These are phyloP conservation scores for Drepana arcuata DNA, from an alignment of 1,140 invertebrate genomes.

Conservation along the genomic window DNA sequence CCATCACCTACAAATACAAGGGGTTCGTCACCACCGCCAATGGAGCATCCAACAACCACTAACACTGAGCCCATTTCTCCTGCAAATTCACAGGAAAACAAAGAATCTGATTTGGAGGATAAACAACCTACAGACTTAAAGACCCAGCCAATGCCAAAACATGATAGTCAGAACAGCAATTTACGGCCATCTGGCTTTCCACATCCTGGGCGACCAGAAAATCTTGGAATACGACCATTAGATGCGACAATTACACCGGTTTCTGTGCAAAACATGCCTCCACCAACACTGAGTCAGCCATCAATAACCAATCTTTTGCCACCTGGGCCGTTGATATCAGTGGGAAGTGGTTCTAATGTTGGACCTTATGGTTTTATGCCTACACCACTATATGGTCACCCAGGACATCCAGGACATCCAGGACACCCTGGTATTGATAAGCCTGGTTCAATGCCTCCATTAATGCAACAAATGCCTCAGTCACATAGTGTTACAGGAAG, in stretches of 20 bases:
- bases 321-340: conserved; percentile 72
- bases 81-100: conserved; percentile 54
- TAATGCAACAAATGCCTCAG: conserved; percentile 72
- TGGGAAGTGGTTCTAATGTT: conserved; percentile 63
- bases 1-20: conserved; percentile 57
- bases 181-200: conserved; percentile 61
- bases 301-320: conserved; percentile 70
- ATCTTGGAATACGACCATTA: conserved; percentile 45
- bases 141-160: conserved; percentile 49
- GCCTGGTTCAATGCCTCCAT: conserved; percentile 51
- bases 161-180: conserved; percentile 47
- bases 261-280: conserved; percentile 49
- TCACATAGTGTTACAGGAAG: conserved; percentile 49
- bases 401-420: conserved; percentile 40
- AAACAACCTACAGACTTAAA: conserved; percentile 63
- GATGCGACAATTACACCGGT: conserved; percentile 39
- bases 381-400: conserved; percentile 51
- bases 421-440: conserved; percentile 58
- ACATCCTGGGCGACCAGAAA: conserved; percentile 56
- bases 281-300: conserved; percentile 67
- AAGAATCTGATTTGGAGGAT: conserved; percentile 54
- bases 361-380: conserved; percentile 73
- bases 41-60: conserved; percentile 58
- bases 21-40: conserved; percentile 46
- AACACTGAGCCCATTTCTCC: conserved; percentile 59